phyloP scores from a whole-genome alignment of 2,797 vertebrate species.

The Pogonophryne albipinna region DNA sequence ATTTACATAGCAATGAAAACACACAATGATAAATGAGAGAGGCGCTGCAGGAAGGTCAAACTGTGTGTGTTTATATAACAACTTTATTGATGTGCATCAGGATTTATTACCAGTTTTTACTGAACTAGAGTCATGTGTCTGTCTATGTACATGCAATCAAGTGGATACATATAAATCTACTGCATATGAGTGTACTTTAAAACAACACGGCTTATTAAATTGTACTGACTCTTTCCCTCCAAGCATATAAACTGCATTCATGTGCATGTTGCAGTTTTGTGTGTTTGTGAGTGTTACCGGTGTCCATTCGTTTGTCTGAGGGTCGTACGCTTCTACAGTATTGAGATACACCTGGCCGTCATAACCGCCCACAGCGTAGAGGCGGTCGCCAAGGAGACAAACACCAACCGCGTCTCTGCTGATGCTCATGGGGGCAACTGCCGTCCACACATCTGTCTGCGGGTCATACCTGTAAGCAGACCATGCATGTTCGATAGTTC shows the following conservation, averaged over 20 bases:
- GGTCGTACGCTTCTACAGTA: slow-evolving; percentile 96
- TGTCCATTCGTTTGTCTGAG: slow-evolving; percentile 98
- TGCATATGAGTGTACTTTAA: background rate
- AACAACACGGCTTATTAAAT: slow-evolving; percentile 3
- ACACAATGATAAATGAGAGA: slow-evolving; percentile 10
- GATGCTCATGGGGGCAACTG: slow-evolving; percentile 97
- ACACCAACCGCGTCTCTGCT: slow-evolving; percentile 98
- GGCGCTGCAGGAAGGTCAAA: slow-evolving; percentile 50
- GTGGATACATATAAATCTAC: background rate
- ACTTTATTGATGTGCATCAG: slow-evolving; percentile 1
- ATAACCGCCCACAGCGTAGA: slow-evolving; percentile 97
- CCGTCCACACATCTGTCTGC: slow-evolving; percentile 97
- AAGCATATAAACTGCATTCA: slow-evolving; percentile 3
- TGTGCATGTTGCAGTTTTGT: background rate
- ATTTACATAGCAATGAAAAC: slow-evolving; percentile 59
- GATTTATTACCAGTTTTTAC: slow-evolving; percentile 21
- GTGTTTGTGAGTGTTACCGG: slow-evolving; percentile 84
- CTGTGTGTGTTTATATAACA: slow-evolving; percentile 35
- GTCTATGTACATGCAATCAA: background rate
- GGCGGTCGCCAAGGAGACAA: slow-evolving; percentile 94
- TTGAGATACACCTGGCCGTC: slow-evolving; percentile 97
- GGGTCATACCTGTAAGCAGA: slow-evolving; percentile 91
- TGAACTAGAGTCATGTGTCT: slow-evolving; percentile 3
- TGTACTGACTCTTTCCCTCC: background rate
- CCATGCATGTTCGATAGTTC: background rate